phyloP scores from a whole-genome alignment of 2,888 invertebrate genomes.

The Oscheius sp. region DNA sequence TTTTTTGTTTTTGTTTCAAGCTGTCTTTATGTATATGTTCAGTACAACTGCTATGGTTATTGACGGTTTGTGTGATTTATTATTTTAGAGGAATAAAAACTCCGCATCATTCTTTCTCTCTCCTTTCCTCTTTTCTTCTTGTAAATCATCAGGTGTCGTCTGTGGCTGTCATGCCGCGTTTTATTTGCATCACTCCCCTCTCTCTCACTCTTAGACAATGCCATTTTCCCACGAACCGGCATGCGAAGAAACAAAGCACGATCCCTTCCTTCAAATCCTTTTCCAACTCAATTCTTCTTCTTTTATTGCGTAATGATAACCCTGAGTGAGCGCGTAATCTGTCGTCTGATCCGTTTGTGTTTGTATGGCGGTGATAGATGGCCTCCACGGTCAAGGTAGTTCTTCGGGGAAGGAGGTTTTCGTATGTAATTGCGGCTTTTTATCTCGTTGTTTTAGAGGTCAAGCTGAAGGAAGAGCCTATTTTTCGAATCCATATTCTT shows the following conservation, averaged over 20 bases:
- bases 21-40: background rate
- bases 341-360: background rate
- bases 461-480: no score
- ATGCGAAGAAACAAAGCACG: background rate
- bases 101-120: background rate
- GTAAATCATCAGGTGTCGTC: no score
- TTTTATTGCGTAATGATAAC: background rate
- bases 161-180: background rate
- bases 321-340: background rate
- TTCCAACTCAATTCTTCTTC: background rate
- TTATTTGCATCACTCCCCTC: background rate
- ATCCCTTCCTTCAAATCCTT: background rate
- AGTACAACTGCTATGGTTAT: background rate
- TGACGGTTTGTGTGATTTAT: background rate
- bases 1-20: background rate
- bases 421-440: no score
- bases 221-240: conserved; percentile 25
- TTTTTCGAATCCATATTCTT: no score
- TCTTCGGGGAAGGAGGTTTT: background rate
- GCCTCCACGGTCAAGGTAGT: conserved; percentile 1
- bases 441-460: no score
- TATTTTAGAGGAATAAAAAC: background rate
- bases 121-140: background rate
- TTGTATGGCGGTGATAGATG: background rate
- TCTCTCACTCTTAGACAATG: no score